Base-by-base conservation (phyloP, 2,888 invertebrate species). In the Harpagoxenus sublaevis region DNA sequence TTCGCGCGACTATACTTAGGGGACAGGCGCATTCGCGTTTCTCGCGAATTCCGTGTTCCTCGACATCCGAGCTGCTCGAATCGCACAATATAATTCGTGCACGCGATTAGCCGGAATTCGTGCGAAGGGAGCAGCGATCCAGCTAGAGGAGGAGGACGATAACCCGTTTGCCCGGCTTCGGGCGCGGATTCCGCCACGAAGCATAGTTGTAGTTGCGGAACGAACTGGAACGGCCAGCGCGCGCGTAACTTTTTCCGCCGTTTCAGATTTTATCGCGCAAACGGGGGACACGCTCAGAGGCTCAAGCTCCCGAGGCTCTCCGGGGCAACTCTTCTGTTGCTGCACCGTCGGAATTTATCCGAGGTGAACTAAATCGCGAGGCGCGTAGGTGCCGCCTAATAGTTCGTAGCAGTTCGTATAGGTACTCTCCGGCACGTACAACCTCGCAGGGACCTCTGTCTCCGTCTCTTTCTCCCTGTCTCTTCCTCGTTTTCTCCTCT, bases 371-470 rank as follows among this genome's bases (percentile, higher is more conserved):
- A 83, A 88, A 88, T 87, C 84, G 87, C 85, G 73, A 86, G 85
- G 85, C 84, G 86, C 86, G 79, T 82, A 87, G 89, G 86, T 84
- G 84, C 85, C 74, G 81, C 63, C 84, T 89, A 89, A 89, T 89
- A 84, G 88, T 83, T 87, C 88, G 89, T 87, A 83, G 23, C 23
- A 23, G 23, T 23, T 23, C 23, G 23, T 23, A 23, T 23, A 23
- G 82, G 75, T 83, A 83, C 83, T 82, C 65, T 51, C 83, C 53
- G 48, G 66, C 53, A 74, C 63, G 75, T 85, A 85, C 77, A 77
- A 35, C 79, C 82, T 84, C 77, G 70, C 57, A 35, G 60, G 82
- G 83, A 87, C 86, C 83, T 87, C 85, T 78, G 51, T 45, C n/a
- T 23, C 42, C 6, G 0, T 55, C 39, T 42, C 39, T 35, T 10